A percentile compares a stretch with the other conserved stretches of the same genome.
Conservation (phyloP, 2,888 invertebrate genomes). For the Thecocarcelia acutangulata region DNA sequence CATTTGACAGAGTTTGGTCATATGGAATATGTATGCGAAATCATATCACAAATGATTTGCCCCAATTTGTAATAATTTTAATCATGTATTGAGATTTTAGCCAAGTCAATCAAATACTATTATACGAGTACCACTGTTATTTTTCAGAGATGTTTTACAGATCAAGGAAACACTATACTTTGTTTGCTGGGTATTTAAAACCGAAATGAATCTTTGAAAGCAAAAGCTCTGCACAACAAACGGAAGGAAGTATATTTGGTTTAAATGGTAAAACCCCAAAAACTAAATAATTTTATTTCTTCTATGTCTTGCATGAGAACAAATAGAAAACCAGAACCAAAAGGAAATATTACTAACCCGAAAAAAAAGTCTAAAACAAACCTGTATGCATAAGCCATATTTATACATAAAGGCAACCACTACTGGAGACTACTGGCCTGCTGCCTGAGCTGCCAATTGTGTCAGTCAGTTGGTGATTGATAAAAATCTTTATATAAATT, state of each 20-base stretch:
- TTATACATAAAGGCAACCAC: background rate
- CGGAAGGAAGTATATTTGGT: constrained; percentile 63
- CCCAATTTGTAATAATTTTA: no score
- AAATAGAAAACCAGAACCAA: constrained; percentile 4
- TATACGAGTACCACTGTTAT: no score
- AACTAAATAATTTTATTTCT: constrained; percentile 42
- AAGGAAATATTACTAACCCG: constrained; percentile 8
- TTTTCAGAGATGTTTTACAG: no score
- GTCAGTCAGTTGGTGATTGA: constrained; percentile 64
- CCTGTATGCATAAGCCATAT: background rate
- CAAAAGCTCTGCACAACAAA: constrained; percentile 45
- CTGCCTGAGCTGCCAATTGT: constrained; percentile 47
- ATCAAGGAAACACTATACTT: no score
- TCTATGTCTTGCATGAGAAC: background rate
- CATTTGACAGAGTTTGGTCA: no score
- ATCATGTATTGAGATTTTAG: no score
- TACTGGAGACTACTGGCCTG: background rate
- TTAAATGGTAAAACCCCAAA: constrained; percentile 61
- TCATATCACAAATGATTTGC: no score
- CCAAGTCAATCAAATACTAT: no score
- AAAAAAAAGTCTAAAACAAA: constrained; percentile 5
- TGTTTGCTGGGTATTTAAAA: background rate
- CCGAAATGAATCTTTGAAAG: constrained; percentile 16
- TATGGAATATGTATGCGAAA: no score
- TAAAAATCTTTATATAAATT: constrained; percentile 63